Evolutionary conservation across 1,140 invertebrate genomes (phyloP).

Genomic region (Conopomorpha cramerella): DNA sequence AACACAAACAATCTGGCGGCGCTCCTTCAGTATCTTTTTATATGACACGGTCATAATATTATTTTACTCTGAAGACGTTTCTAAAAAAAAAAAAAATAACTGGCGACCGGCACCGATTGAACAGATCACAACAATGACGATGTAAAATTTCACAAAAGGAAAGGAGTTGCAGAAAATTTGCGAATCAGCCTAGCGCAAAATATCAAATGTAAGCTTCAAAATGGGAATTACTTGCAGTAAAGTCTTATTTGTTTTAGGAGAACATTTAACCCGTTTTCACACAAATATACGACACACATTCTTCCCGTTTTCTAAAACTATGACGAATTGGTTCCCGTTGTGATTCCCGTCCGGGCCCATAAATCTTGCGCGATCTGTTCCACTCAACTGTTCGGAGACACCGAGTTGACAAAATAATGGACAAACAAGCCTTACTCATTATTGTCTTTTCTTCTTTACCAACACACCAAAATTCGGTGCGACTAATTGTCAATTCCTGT

Average conservation of each 20-base stretch:
- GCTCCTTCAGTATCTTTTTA: too few relatives aligned
- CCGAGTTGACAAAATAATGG: constrained; percentile 36
- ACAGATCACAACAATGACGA: too few relatives aligned
- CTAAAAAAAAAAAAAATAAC: too few relatives aligned
- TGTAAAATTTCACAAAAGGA: too few relatives aligned
- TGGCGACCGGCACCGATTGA: too few relatives aligned
- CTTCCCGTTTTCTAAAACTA: background rate
- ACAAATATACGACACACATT: background rate
- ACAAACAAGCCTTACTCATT: constrained; percentile 27
- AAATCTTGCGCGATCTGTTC: constrained; percentile 33
- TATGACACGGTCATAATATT: too few relatives aligned
- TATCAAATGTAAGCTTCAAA: background rate
- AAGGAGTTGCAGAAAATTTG: too few relatives aligned
- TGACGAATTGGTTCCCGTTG: background rate
- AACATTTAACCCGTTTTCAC: background rate
- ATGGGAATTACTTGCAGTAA: too few relatives aligned
- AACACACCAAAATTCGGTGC: constrained; percentile 19
- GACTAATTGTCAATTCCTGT: constrained; percentile 11
- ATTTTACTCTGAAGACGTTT: too few relatives aligned
- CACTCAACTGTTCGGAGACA: constrained; percentile 28
- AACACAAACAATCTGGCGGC: too few relatives aligned
- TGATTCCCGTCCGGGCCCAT: constrained; percentile 8
- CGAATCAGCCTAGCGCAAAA: background rate
- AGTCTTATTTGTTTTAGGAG: too few relatives aligned
- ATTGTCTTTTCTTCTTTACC: too few relatives aligned